A percentile compares a stretch with the other conserved stretches of the same genome.
These are phyloP conservation scores for Drosophila picticornis DNA, from an alignment of 2,888 invertebrate species.

Conservation along the genomic window DNA sequence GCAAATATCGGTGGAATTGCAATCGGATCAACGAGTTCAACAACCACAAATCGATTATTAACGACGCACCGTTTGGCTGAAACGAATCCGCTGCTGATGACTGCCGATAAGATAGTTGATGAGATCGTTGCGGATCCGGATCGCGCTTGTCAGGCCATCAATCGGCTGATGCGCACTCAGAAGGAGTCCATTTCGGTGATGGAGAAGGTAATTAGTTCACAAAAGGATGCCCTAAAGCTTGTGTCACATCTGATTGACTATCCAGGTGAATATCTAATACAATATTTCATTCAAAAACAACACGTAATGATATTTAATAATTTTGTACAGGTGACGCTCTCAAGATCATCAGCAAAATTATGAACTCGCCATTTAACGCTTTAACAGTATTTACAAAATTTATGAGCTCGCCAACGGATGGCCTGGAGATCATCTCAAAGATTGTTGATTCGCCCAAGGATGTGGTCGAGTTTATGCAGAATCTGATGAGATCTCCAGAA, in stretches of 20 bases:
- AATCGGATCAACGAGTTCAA: constrained; percentile 48
- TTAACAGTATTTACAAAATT: constrained; percentile 85
- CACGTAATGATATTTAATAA: background rate
- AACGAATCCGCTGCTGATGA: constrained; percentile 77
- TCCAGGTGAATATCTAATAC: constrained; percentile 76
- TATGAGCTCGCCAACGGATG: constrained; percentile 85
- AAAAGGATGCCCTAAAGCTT: constrained; percentile 84
- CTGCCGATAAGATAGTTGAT: constrained; percentile 83
- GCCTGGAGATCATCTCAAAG: constrained; percentile 85
- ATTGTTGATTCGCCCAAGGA: constrained; percentile 85
- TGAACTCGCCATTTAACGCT: constrained; percentile 85
- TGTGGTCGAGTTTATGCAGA: constrained; percentile 84
- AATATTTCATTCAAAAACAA: background rate
- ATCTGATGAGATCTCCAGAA: constrained; percentile 85
- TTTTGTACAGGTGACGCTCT: constrained; percentile 82
- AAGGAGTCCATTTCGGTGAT: constrained; percentile 82
- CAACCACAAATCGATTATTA: constrained; percentile 38
- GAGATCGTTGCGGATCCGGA: constrained; percentile 84
- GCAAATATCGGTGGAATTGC: constrained; percentile 33
- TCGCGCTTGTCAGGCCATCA: constrained; percentile 84
- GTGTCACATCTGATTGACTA: constrained; percentile 84
- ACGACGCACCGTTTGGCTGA: constrained; percentile 44
- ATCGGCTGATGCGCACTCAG: constrained; percentile 83
- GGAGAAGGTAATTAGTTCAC: constrained; percentile 84
- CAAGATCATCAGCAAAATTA: constrained; percentile 85